Evolutionary conservation across 2,888 invertebrate genomes (phyloP).

Genomic region (Caenorhabditis japonica): DNA sequence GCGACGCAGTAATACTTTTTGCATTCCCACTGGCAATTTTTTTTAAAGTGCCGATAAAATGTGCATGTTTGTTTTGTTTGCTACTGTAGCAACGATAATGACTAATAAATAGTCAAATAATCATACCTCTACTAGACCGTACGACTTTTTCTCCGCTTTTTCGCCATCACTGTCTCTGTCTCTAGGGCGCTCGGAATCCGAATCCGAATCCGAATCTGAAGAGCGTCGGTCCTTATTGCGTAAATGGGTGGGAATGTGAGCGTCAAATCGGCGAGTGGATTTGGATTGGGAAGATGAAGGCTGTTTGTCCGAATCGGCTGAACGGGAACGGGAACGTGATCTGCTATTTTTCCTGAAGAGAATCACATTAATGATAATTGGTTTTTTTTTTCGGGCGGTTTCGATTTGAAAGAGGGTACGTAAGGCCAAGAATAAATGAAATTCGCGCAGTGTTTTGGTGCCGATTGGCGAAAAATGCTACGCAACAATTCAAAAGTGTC

Average conservation of each 20-base stretch:
- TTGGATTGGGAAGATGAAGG: conserved; percentile 9
- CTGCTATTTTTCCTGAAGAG: background rate
- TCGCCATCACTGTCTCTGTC: conserved; percentile 9
- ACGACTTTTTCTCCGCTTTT: conserved; percentile 26
- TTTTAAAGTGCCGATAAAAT: no score
- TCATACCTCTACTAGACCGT: conserved; percentile 47
- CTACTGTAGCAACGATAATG: no score
- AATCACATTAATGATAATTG: background rate
- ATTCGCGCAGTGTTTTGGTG: background rate
- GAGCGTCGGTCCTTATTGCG: background rate
- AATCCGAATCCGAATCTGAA: conserved; percentile 5
- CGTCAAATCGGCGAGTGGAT: conserved; percentile 18
- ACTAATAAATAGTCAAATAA: no score
- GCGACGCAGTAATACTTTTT: no score
- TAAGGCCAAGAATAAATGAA: conserved; percentile 1
- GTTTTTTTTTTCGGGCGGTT: background rate
- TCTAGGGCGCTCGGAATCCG: conserved; percentile 12
- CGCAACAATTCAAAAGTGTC: no score
- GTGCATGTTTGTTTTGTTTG: no score
- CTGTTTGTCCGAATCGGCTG: background rate
- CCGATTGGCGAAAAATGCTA: no score
- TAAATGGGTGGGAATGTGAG: conserved; percentile 43
- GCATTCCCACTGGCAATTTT: no score
- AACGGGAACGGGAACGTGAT: conserved; percentile 12
- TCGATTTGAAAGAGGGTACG: no score